These are phyloP conservation scores for Heloderma charlesbogerti DNA, from an alignment of 2,113 vertebrate species.

Conservation along the genomic window DNA sequence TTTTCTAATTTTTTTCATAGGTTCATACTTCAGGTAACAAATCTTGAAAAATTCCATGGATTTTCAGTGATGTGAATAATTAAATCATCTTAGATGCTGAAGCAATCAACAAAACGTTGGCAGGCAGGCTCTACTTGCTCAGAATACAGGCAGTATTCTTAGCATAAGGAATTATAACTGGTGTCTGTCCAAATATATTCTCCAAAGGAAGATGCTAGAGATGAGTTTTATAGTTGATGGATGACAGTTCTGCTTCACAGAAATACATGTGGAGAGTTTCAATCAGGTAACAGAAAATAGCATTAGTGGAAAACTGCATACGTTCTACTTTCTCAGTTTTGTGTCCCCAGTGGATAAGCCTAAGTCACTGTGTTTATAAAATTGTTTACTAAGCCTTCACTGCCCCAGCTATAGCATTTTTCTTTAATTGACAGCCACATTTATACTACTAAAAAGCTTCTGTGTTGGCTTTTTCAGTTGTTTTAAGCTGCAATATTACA, in stretches of 20 bases:
- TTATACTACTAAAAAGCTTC: no score
- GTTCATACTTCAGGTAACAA: slow-evolving; percentile 18
- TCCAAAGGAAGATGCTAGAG: slow-evolving; percentile 12
- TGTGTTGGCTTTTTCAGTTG: not conserved
- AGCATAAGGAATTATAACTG: slow-evolving; percentile 24
- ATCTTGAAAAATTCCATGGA: not conserved
- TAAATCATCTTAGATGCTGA: slow-evolving; percentile 44
- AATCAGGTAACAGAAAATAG: not conserved
- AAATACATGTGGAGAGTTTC: not conserved
- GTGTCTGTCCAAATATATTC: slow-evolving; percentile 2
- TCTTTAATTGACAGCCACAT: not conserved
- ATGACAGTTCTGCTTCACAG: slow-evolving; percentile 14
- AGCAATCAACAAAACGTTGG: slow-evolving; percentile 23
- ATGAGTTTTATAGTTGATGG: slow-evolving; percentile 22
- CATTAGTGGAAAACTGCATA: slow-evolving; percentile 42
- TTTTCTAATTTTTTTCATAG: not conserved
- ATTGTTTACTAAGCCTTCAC: not conserved
- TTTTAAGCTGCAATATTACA: not conserved
- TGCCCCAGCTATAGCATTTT: not conserved
- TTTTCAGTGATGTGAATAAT: slow-evolving; percentile 35
- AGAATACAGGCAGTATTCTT: slow-evolving; percentile 18
- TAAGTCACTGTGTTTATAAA: not conserved
- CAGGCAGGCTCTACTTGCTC: slow-evolving; percentile 1
- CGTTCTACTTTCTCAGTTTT: not conserved
- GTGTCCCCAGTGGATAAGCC: not conserved